Percentiles rank a stretch among this genome's conserved stretches.
Conservation (phyloP, 2,888 invertebrate species). For the Hetaerina titia region DNA sequence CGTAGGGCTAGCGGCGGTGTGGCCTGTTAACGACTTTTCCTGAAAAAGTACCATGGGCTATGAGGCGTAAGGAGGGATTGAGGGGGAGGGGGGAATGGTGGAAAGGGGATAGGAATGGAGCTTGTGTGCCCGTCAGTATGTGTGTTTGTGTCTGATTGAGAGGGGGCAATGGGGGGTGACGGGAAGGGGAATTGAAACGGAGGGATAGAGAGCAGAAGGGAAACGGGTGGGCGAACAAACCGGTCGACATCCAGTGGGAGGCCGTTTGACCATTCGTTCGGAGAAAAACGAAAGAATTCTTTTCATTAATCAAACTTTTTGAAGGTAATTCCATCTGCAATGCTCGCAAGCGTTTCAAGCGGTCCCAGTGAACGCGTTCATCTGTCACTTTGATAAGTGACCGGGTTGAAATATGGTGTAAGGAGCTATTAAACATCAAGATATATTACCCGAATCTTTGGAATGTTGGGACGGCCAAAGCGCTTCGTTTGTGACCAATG, state of each 20-base stretch:
- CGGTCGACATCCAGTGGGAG: conserved; percentile 10
- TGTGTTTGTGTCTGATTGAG: background rate
- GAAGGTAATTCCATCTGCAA: conserved; percentile 64
- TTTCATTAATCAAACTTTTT: conserved; percentile 66
- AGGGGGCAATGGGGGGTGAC: background rate
- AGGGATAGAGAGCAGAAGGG: background rate
- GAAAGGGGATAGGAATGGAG: background rate
- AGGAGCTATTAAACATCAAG: conserved; percentile 29
- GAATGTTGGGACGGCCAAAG: background rate
- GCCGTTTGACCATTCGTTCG: conserved; percentile 33
- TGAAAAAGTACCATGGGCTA: conserved; percentile 60
- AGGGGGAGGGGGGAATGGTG: background rate
- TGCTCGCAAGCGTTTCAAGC: conserved; percentile 27
- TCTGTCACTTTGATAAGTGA: background rate
- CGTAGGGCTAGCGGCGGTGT: background rate
- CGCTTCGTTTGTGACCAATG: background rate
- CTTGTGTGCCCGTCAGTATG: background rate
- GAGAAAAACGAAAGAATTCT: conserved; percentile 28
- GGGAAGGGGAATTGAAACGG: background rate
- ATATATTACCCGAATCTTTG: conserved; percentile 27
- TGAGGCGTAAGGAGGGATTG: conserved; percentile 49
- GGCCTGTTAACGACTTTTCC: conserved; percentile 58
- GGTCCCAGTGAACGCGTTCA: conserved; percentile 13
- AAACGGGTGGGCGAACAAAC: background rate
- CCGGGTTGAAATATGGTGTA: conserved; percentile 9